Evolutionary conservation across 2,888 invertebrate genomes (phyloP), one percentile per base, ranked within the genome.

Genomic region (Metalampra italica): DNA sequence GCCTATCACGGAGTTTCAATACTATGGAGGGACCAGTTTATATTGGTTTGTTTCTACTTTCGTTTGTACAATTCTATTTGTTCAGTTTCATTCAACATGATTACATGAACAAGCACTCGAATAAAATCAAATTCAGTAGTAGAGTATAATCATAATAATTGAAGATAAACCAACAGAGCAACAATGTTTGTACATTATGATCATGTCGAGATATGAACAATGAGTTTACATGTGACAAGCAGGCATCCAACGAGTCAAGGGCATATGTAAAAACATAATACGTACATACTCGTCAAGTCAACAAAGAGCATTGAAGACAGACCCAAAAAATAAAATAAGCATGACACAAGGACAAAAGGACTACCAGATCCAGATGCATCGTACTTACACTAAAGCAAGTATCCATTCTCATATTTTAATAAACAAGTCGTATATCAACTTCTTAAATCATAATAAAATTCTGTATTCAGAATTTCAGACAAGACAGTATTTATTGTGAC

Each of bases 221-320:
- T 75, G 69, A 64, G 63, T 62, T 68, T 66, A 68, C 68, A 68
- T 70, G 68, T 76, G 75, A 73, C 74, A 72, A 73, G n/a, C n/a
- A n/a, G 64, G 62, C 71, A 72, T 67, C 68, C 63, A 70, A 62
- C 57, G 59, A 73, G 66, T 70, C 77, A 80, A 82, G 75, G 78
- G 71, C 75, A 74, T 78, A 83, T 82, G 82, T 71, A 84, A 82
- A 84, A 83, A 72, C 58, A 62, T n/a, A n/a, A 74, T 78, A 83
- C 81, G 82, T 71, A 84, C 82, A 83, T 83, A 72, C 58, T 61
- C 67, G 66, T 72, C 78, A 76, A 71, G 62, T 75, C 76, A 71
- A 75, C 72, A 76, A 75, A 78, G 71, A 68, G 68, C 68, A 76
- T 68, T 70, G 73, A 70, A 60, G 62, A 60, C 65, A 51, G 61